Evolutionary conservation across 2,888 invertebrate genomes (phyloP).

Genomic region (Trachelus iudaicus): DNA sequence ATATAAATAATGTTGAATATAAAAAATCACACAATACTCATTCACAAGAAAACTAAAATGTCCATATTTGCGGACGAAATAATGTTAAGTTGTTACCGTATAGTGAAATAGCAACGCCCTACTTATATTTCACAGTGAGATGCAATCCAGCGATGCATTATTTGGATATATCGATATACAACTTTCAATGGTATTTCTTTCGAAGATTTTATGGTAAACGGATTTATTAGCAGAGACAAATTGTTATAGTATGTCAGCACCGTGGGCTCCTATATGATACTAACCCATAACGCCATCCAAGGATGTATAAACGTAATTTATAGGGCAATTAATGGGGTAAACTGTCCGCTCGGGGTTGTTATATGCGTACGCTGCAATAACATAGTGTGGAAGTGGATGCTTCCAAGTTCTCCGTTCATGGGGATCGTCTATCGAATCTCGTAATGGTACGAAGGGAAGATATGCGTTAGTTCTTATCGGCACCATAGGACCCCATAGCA

Average conservation of each 20-base stretch:
- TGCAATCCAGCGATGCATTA: too few relatives aligned
- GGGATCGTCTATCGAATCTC: background rate
- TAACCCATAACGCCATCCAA: constrained; percentile 17
- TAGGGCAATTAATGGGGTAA: constrained; percentile 37
- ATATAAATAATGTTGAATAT: too few relatives aligned
- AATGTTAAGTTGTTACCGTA: too few relatives aligned
- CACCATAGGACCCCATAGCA: too few relatives aligned
- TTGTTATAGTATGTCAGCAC: constrained; percentile 28
- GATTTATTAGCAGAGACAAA: constrained; percentile 30
- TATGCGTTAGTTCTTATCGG: too few relatives aligned
- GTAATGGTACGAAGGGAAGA: background rate
- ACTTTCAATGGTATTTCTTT: background rate
- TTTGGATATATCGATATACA: too few relatives aligned
- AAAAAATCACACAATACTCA: too few relatives aligned
- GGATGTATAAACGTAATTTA: constrained; percentile 39
- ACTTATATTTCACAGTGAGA: too few relatives aligned
- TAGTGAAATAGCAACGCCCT: too few relatives aligned
- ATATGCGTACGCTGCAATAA: constrained; percentile 16
- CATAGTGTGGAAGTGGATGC: constrained; percentile 6
- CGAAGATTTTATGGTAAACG: constrained; percentile 31
- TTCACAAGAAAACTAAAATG: too few relatives aligned
- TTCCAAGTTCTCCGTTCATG: constrained; percentile 20
- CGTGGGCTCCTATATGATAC: constrained; percentile 16
- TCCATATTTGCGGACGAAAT: too few relatives aligned
- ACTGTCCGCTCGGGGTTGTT: constrained; percentile 26